Evolutionary conservation across 2,888 invertebrate species (phyloP).

Genomic region (Polyommatus icarus): DNA sequence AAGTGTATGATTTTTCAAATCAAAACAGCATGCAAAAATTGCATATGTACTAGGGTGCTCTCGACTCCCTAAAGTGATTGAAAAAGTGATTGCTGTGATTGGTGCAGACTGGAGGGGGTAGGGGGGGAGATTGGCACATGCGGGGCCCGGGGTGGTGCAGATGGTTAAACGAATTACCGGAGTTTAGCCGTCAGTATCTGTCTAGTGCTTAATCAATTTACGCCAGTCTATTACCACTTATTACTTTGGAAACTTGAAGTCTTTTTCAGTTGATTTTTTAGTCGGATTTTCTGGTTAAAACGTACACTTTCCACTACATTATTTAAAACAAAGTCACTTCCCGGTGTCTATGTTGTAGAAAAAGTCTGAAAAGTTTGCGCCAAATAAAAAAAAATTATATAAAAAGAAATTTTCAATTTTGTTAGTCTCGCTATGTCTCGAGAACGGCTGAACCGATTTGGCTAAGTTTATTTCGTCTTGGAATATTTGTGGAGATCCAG

Average conservation of each 20-base stretch:
- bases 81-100: conserved; percentile 66
- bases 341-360: too few relatives aligned
- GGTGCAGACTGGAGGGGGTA: conserved; percentile 42
- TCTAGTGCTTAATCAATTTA: neutral
- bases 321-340: too few relatives aligned
- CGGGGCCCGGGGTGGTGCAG: neutral
- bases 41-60: conserved; percentile 22
- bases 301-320: too few relatives aligned
- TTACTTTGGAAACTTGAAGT: neutral
- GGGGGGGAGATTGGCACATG: conserved; percentile 45
- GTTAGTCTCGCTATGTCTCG: too few relatives aligned
- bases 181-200: conserved; percentile 5
- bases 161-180: conserved; percentile 6
- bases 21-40: conserved; percentile 14
- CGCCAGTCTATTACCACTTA: neutral
- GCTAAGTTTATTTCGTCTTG: too few relatives aligned
- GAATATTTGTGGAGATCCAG: too few relatives aligned
- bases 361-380: too few relatives aligned
- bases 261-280: neutral
- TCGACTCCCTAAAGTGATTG: conserved; percentile 60
- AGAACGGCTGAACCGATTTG: too few relatives aligned
- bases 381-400: too few relatives aligned
- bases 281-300: neutral
- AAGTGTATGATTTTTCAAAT: neutral
- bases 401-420: too few relatives aligned